Conservation (phyloP, 1,140 invertebrate species). For the Oedothorax gibbosus region DNA sequence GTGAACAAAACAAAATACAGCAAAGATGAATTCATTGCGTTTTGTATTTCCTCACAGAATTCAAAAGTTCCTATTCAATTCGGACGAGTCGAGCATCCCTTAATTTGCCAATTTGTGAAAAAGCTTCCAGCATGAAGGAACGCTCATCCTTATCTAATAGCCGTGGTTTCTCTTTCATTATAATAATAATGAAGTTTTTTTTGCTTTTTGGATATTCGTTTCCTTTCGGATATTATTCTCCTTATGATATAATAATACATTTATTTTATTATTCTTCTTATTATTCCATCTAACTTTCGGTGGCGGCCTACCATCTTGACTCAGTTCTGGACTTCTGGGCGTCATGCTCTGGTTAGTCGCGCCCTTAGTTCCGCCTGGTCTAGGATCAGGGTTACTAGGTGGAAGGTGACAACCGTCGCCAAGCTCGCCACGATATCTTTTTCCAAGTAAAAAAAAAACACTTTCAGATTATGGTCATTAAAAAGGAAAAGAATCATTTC, state of each 20-base stretch:
- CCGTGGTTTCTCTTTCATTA: conserved; percentile 18
- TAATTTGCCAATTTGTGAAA: conserved; percentile 38
- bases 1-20: neutral
- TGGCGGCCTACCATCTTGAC: conserved; percentile 52
- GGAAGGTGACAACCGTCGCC: conserved; percentile 57
- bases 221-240: conserved; percentile 18
- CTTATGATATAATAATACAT: conserved; percentile 26
- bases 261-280: conserved; percentile 16
- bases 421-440: conserved; percentile 42
- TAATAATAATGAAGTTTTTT: conserved; percentile 2
- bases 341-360: conserved; percentile 51
- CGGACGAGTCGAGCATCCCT: neutral
- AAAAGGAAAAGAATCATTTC: neutral
- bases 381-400: conserved; percentile 60
- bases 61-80: conserved; percentile 3
- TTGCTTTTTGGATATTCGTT: conserved; percentile 12
- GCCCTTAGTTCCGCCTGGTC: conserved; percentile 58
- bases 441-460: neutral
- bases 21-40: neutral
- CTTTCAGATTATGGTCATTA: conserved; percentile 11
- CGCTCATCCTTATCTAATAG: conserved; percentile 38
- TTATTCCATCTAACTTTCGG: conserved; percentile 47
- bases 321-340: conserved; percentile 50
- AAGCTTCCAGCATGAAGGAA: conserved; percentile 32
- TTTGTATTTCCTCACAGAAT: neutral